These are phyloP conservation scores for Sebastes dallii DNA, from an alignment of 2,797 vertebrate species.

Conservation along the genomic window DNA sequence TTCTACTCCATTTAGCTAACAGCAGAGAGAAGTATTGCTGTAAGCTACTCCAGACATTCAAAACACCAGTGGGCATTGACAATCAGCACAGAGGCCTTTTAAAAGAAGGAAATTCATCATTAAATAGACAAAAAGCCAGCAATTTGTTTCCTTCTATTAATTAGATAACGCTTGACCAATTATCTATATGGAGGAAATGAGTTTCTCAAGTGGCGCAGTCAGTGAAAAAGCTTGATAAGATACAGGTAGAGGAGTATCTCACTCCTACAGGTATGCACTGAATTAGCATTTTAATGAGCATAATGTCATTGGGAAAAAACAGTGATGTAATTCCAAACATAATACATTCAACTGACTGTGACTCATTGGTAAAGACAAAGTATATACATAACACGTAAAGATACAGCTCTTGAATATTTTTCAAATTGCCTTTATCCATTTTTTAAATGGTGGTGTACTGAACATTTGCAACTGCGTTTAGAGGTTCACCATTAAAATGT, in stretches of 20 bases:
- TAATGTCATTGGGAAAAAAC: constrained; percentile 2
- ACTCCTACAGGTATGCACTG: background rate
- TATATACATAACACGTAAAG: background rate
- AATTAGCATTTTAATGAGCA: constrained; percentile 41
- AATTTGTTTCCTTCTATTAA: constrained; percentile 2
- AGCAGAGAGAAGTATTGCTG: background rate
- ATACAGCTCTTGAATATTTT: background rate
- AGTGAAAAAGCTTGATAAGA: constrained; percentile 22
- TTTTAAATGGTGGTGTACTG: background rate
- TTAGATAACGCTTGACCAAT: constrained; percentile 10
- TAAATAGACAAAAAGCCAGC: background rate
- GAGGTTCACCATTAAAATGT: background rate
- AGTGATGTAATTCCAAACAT: background rate
- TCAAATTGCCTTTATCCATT: background rate
- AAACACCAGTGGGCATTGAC: background rate
- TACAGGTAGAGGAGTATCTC: background rate
- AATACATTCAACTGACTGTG: background rate
- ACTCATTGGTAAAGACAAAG: background rate
- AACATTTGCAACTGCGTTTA: background rate
- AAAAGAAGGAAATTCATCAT: background rate
- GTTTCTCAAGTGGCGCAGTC: constrained; percentile 17
- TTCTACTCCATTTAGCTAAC: background rate
- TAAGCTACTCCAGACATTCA: background rate
- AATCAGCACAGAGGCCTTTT: background rate
- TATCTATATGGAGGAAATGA: constrained; percentile 16